Percentiles rank a stretch among this genome's conserved stretches.
phyloP scores from a whole-genome alignment of 2,888 invertebrate genomes.

The Pristionchus entomophagus region DNA sequence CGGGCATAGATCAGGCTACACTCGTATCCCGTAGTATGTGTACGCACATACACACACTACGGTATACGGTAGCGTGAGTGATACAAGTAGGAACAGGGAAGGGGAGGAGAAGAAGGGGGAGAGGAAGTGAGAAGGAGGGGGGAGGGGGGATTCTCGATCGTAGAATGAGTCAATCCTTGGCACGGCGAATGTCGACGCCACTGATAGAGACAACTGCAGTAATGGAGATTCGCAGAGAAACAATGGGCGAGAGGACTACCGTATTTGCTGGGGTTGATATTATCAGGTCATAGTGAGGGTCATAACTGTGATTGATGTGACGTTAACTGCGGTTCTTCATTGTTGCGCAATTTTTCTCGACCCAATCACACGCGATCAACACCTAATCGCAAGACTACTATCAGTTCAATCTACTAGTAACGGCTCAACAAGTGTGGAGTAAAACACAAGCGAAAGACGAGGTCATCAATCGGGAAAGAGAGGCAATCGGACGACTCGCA shows the following conservation, averaged over 20 bases:
- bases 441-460: not conserved
- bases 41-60: not conserved
- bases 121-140: not conserved
- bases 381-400: too few species aligned
- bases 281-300: too few species aligned
- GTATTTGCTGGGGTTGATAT: not conserved
- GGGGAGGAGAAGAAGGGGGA: constrained; percentile 17
- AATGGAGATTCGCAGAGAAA: constrained; percentile 28
- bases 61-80: constrained; percentile 33
- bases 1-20: constrained; percentile 1
- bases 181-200: constrained; percentile 17
- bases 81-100: constrained; percentile 30
- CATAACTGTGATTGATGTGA: too few species aligned
- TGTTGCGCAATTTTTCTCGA: too few species aligned
- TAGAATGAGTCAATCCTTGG: constrained; percentile 31
- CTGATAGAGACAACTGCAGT: constrained; percentile 31
- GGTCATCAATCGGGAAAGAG: not conserved
- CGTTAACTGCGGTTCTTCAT: too few species aligned
- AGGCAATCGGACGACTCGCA: constrained; percentile 6
- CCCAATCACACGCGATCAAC: too few species aligned
- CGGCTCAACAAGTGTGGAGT: too few species aligned
- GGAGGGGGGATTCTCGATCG: constrained; percentile 25
- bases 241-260: constrained; percentile 9
- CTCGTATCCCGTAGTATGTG: not conserved
- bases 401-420: too few species aligned